phyloP scores from a whole-genome alignment of 2,888 invertebrate species.

The Reticulitermes lucifugus region DNA sequence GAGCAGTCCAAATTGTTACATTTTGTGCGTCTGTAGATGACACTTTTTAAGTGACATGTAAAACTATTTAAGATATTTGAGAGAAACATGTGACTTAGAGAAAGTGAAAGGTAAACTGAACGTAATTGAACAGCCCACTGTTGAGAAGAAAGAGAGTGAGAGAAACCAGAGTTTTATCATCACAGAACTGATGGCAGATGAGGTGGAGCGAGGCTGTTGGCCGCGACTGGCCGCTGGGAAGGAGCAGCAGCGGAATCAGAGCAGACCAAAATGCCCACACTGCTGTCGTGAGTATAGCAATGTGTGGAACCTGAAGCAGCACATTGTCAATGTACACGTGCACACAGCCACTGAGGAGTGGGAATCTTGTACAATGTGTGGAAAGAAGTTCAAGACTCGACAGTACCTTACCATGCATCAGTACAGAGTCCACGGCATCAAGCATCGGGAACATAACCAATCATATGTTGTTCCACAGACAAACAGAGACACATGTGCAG shows the following conservation, averaged over 20 bases:
- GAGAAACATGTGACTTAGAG: neutral
- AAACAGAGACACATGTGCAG: neutral
- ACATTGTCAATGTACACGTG: slow-evolving; percentile 81
- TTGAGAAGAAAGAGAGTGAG: slow-evolving; percentile 25
- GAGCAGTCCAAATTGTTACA: too few relatives aligned
- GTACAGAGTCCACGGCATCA: slow-evolving; percentile 79
- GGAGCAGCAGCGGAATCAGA: slow-evolving; percentile 1
- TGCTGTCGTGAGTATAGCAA: slow-evolving; percentile 60
- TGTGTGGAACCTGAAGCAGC: slow-evolving; percentile 78
- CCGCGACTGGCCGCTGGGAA: neutral
- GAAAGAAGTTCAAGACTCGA: slow-evolving; percentile 81
- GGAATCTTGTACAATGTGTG: slow-evolving; percentile 79
- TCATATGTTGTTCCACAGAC: neutral
- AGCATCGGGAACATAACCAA: slow-evolving; percentile 68
- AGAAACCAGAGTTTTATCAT: slow-evolving; percentile 39
- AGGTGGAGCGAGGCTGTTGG: slow-evolving; percentile 12
- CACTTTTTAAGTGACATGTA: too few relatives aligned
- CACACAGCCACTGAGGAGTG: slow-evolving; percentile 69
- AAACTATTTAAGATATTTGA: too few relatives aligned
- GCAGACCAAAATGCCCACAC: slow-evolving; percentile 58
- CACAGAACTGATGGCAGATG: slow-evolving; percentile 28
- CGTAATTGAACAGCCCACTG: neutral
- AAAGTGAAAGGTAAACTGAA: neutral
- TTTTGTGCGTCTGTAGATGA: too few relatives aligned
- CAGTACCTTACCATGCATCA: slow-evolving; percentile 83